These are phyloP conservation scores for Eulithis prunata DNA, from an alignment of 2,888 invertebrate species.

Conservation along the genomic window DNA sequence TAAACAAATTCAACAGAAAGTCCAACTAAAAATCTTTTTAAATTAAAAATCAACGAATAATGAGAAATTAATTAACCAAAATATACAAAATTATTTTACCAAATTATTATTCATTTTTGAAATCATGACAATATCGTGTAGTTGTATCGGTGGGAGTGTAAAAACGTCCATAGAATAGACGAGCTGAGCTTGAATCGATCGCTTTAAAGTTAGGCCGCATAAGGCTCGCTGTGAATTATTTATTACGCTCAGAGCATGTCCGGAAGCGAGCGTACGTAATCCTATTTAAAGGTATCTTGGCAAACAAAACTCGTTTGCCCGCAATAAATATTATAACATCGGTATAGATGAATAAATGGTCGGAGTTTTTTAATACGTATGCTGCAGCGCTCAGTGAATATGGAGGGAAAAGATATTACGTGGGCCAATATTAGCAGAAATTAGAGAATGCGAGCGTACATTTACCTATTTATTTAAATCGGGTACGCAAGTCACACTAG, in stretches of 20 bases:
- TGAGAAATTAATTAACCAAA: no score
- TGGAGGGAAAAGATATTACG: background rate
- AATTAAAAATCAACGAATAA: no score
- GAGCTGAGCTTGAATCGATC: slow-evolving; percentile 59
- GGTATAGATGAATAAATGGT: slow-evolving; percentile 30
- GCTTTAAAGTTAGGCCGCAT: slow-evolving; percentile 68
- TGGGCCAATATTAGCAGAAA: background rate
- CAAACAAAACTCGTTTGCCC: slow-evolving; percentile 51
- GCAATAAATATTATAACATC: slow-evolving; percentile 53
- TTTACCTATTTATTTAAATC: no score
- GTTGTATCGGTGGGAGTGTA: no score
- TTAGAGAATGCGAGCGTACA: no score
- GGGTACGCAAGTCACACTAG: no score
- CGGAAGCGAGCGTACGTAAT: slow-evolving; percentile 62
- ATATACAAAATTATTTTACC: no score
- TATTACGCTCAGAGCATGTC: slow-evolving; percentile 60
- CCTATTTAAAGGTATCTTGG: slow-evolving; percentile 65
- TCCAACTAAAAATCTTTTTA: no score
- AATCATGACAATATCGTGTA: no score
- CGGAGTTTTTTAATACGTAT: background rate
- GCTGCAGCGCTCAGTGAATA: background rate
- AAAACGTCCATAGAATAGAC: slow-evolving; percentile 1
- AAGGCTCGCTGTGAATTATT: slow-evolving; percentile 73
- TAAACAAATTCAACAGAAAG: no score
- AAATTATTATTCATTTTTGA: no score